These are phyloP conservation scores for Tenebrosternarchus preto DNA, from an alignment of 2,113 vertebrate species.

Conservation along the genomic window DNA sequence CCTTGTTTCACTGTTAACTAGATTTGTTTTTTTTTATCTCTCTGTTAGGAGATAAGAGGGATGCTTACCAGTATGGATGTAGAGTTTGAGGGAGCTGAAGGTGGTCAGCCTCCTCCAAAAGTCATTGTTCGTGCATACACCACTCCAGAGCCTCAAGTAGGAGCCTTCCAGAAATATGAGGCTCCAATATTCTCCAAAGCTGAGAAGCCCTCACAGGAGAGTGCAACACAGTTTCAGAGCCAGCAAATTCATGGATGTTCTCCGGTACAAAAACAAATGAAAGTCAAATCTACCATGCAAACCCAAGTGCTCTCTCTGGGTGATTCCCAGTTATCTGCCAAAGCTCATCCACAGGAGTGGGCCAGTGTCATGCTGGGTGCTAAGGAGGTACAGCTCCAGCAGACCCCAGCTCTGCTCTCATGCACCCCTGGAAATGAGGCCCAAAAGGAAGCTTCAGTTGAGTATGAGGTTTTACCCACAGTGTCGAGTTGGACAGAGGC, in stretches of 20 bases:
- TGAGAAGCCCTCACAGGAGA: conserved; percentile 2
- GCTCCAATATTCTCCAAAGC: not conserved
- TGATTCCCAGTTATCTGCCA: not conserved
- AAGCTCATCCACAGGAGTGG: too few relatives aligned
- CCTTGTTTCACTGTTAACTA: not conserved
- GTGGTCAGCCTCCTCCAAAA: conserved; percentile 40
- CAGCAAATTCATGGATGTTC: not conserved
- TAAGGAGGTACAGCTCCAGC: conserved; percentile 1
- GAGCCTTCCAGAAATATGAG: conserved; percentile 12
- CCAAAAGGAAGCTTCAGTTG: not conserved
- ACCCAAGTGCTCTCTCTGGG: not conserved
- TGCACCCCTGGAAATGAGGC: not conserved
- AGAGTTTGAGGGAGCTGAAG: conserved; percentile 24
- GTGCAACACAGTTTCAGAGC: not conserved
- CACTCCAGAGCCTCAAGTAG: conserved; percentile 29
- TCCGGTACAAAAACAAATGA: conserved; percentile 6
- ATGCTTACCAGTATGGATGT: conserved; percentile 46
- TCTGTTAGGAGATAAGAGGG: conserved; percentile 51
- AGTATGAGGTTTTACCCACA: conserved; percentile 18
- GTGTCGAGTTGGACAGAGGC: not conserved
- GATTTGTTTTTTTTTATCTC: not conserved
- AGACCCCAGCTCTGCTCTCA: conserved; percentile 16
- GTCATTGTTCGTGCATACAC: conserved; percentile 36
- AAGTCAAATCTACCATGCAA: not conserved
- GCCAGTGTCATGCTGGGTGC: not conserved